Conservation (phyloP, 2,113 vertebrate species). For the Dipodomys stephensi region DNA sequence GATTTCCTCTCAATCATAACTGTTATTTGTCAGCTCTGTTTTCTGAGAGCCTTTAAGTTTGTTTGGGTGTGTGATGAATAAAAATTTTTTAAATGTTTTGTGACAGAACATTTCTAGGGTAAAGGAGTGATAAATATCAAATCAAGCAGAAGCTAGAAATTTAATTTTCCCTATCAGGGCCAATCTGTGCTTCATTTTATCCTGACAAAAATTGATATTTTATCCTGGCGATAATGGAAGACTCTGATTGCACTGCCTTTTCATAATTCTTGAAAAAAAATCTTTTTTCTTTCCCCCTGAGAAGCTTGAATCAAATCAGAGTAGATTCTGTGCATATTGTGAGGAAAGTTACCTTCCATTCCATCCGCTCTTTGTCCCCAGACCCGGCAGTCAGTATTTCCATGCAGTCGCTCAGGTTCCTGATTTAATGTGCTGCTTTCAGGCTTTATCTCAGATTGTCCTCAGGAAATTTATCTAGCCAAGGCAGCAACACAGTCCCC, state of each 20-base stretch:
- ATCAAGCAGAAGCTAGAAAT: slow-evolving; percentile 83
- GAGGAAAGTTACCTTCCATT: slow-evolving; percentile 54
- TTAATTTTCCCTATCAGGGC: slow-evolving; percentile 84
- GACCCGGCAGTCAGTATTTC: slow-evolving; percentile 39
- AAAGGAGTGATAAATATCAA: slow-evolving; percentile 85
- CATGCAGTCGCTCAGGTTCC: slow-evolving; percentile 18
- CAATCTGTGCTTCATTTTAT: slow-evolving; percentile 83
- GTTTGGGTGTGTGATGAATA: slow-evolving; percentile 73
- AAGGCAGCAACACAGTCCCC: background rate
- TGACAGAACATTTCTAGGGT: slow-evolving; percentile 79
- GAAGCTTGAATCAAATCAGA: slow-evolving; percentile 76
- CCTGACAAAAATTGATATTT: slow-evolving; percentile 86
- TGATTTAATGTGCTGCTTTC: slow-evolving; percentile 54
- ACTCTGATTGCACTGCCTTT: slow-evolving; percentile 82
- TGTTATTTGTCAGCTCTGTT: slow-evolving; percentile 60
- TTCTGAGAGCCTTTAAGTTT: slow-evolving; percentile 71
- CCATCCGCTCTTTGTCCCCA: background rate
- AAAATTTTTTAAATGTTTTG: slow-evolving; percentile 66
- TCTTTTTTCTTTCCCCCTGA: slow-evolving; percentile 75
- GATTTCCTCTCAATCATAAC: slow-evolving; percentile 42
- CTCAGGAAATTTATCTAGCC: slow-evolving; percentile 29
- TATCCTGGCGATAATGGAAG: slow-evolving; percentile 84
- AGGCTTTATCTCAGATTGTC: slow-evolving; percentile 53
- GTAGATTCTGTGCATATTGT: slow-evolving; percentile 45
- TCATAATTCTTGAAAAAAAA: slow-evolving; percentile 77